These are phyloP conservation scores for Hippocampus abdominalis DNA, from an alignment of 2,113 vertebrate genomes.

Conservation along the genomic window DNA sequence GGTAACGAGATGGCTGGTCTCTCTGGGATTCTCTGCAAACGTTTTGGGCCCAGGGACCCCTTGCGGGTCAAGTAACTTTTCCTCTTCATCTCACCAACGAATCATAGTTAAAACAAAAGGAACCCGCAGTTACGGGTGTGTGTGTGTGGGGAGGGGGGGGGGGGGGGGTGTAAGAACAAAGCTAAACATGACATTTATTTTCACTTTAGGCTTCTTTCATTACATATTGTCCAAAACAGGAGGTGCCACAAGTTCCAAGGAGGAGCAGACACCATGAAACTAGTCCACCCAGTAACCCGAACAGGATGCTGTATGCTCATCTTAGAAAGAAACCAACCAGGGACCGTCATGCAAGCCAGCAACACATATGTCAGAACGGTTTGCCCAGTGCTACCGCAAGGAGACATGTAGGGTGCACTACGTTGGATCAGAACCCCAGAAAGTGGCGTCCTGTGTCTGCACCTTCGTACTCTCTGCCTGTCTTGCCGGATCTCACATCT, in stretches of 20 bases:
- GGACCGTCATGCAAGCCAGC: not conserved
- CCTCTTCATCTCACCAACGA: too few species aligned
- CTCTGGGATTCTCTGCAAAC: too few species aligned
- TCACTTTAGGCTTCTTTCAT: not conserved
- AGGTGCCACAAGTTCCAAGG: conserved; percentile 67
- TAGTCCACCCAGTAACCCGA: conserved; percentile 20
- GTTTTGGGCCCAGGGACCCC: too few species aligned
- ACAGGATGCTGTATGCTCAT: conserved; percentile 59
- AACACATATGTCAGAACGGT: conserved; percentile 21
- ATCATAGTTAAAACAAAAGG: too few species aligned
- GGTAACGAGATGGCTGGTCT: too few species aligned
- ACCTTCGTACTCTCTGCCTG: conserved; percentile 56
- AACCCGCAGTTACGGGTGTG: too few species aligned
- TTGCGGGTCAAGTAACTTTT: too few species aligned
- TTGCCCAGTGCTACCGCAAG: not conserved
- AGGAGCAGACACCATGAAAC: conserved; percentile 39
- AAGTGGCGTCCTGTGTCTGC: conserved; percentile 1
- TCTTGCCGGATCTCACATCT: conserved; percentile 9
- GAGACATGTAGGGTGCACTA: conserved; percentile 2
- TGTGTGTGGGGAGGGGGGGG: too few species aligned
- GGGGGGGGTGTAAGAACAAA: too few species aligned
- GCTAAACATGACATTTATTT: too few species aligned
- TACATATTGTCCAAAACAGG: conserved; percentile 28
- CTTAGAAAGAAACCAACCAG: conserved; percentile 52
- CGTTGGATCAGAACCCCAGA: conserved; percentile 16